Evolutionary conservation across 2,888 invertebrate genomes (phyloP), one percentile per base, ranked within the genome.

Genomic region (Ormyrus pomaceus): DNA sequence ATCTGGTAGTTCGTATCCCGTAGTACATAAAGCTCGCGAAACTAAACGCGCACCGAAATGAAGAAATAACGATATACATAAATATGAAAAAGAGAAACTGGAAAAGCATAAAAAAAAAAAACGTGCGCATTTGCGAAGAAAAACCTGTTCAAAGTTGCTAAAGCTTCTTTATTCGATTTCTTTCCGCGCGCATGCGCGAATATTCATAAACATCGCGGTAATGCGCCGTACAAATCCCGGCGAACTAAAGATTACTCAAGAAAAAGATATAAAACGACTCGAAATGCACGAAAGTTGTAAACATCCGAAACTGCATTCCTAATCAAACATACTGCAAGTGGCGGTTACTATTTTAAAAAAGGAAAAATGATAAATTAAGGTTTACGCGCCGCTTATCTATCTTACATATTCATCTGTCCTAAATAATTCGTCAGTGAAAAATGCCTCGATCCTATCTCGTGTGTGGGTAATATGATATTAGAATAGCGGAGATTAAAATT

Each of bases 271-370:
- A 34, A 34, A 34, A 34, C 4, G 34, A 34, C 48, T 9, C 19
- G 53, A 72, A n/a, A 53, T 13, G 9, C 9, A 13, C 55, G 19
- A 51, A 71, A 58, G 55, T 56, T 11, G 46, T 59, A 46, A 75
- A 75, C 59, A 75, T 59, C 75, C 10, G 53, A 65, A 64, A 64
- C 73, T 46, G 48, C 73, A 73, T 73, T 73, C 73, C 62, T 61
- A 10, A 13, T 19, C 19, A 34, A 19, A 7, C 10, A 6, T 10
- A 11, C 50, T 10, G 2, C 13, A 50, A 34, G 34, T 34, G 34
- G 34, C 34, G 34, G 4, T 34, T 34, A 34, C 34, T 34, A 3
- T 34, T 34, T 34, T 2, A 34, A 34, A 34, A 34, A 19, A 19
- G 1, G 0, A 34, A 34, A 34, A 34, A 4, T 34, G 34, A 34